Conservation (phyloP, 1,140 invertebrate genomes). For the Wiebesia pumilae region DNA sequence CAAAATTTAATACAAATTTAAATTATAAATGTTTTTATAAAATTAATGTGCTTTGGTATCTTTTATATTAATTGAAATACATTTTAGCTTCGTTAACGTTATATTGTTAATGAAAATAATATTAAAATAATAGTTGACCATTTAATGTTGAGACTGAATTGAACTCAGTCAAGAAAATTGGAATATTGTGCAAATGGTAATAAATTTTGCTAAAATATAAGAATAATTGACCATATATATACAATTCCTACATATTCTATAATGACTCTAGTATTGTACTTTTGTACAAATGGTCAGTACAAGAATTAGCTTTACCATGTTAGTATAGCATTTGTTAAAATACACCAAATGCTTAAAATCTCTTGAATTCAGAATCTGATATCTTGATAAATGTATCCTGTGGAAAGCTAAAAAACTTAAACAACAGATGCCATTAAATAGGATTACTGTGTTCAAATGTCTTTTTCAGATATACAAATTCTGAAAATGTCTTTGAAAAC, state of each 20-base stretch:
- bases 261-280: conserved; percentile 34
- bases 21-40: conserved; percentile 29
- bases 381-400: conserved; percentile 9
- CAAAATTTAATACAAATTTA: conserved; percentile 32
- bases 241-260: conserved; percentile 25
- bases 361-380: conserved; percentile 5
- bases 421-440: conserved; percentile 26
- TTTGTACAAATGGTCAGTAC: conserved; percentile 27
- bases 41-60: conserved; percentile 2
- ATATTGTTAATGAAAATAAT: conserved; percentile 31
- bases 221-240: conserved; percentile 30
- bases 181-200: not conserved
- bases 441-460: conserved; percentile 13
- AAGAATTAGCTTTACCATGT: not conserved
- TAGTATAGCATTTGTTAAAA: conserved; percentile 17
- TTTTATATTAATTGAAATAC: conserved; percentile 19
- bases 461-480: not conserved
- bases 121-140: conserved; percentile 24
- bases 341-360: conserved; percentile 16
- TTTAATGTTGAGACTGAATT: conserved; percentile 39
- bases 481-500: conserved; percentile 17
- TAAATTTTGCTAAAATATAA: conserved; percentile 37
- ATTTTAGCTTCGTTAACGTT: conserved; percentile 14
- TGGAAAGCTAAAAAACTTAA: conserved; percentile 13
- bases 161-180: conserved; percentile 12